A percentile compares a stretch with the other conserved stretches of the same genome.
Evolutionary conservation across 2,113 vertebrate species (phyloP).

Genomic region (Leucoraja erinaceus): DNA sequence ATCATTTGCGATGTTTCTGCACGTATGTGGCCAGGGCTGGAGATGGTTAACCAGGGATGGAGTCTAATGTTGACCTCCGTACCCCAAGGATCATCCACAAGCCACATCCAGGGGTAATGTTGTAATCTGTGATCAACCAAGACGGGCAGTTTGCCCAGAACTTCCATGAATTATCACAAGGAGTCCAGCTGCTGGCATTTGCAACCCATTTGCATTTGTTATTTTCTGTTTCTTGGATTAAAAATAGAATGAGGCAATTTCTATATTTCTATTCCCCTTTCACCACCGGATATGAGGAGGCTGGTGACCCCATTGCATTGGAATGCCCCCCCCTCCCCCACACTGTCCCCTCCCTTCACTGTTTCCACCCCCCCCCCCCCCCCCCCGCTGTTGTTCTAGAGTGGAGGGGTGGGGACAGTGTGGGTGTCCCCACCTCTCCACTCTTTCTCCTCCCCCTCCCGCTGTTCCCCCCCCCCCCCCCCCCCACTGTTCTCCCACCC

Average conservation of each 20-base stretch:
- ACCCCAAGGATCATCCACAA: neutral
- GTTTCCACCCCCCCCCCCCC: too few relatives aligned
- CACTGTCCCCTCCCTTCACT: too few relatives aligned
- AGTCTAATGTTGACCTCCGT: neutral
- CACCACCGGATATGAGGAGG: neutral
- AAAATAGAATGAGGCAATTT: neutral
- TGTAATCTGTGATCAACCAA: neutral
- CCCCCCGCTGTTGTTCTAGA: too few relatives aligned
- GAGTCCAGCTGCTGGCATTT: neutral
- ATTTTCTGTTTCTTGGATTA: neutral
- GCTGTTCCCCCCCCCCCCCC: too few relatives aligned
- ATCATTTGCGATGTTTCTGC: too few relatives aligned
- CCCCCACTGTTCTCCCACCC: too few relatives aligned
- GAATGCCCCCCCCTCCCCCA: neutral
- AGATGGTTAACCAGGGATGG: neutral
- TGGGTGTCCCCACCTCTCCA: too few relatives aligned
- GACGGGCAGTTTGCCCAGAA: neutral
- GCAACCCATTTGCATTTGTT: neutral
- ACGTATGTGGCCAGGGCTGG: neutral
- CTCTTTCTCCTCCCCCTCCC: too few relatives aligned
- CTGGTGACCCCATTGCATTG: neutral
- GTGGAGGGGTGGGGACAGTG: too few relatives aligned
- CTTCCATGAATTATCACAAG: neutral
- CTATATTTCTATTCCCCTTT: neutral
- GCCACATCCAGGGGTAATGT: neutral